phyloP scores from a whole-genome alignment of 2,113 vertebrate species.

The Mellivora capensis region DNA sequence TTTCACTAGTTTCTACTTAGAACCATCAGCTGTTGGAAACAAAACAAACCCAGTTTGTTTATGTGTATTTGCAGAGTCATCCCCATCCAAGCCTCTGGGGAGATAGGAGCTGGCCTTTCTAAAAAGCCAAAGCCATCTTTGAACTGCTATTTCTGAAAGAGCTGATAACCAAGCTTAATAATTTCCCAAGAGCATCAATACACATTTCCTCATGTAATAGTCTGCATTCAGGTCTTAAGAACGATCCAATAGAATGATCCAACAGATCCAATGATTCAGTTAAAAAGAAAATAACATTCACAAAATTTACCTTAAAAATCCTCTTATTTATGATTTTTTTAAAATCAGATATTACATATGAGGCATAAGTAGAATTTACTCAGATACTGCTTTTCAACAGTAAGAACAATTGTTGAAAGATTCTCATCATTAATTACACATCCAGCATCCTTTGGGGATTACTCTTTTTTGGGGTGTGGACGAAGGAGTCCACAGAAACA shows the following conservation, averaged over 20 bases:
- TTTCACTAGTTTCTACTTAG: background rate
- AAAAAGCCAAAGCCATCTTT: background rate
- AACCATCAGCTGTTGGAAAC: background rate
- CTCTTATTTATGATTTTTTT: background rate
- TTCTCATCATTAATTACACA: background rate
- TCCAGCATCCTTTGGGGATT: background rate
- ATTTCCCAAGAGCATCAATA: background rate
- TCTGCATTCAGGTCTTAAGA: background rate
- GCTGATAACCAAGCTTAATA: conserved; percentile 25
- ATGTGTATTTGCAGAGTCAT: conserved; percentile 54
- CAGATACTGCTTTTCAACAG: background rate
- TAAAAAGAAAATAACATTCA: conserved; percentile 3
- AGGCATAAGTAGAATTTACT: background rate
- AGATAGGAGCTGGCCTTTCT: background rate
- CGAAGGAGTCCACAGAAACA: background rate
- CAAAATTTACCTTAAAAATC: conserved; percentile 37
- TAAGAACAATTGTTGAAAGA: background rate
- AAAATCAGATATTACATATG: background rate
- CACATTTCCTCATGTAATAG: background rate
- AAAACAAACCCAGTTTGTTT: conserved; percentile 43
- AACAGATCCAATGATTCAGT: background rate
- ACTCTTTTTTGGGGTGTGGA: background rate
- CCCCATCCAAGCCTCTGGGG: background rate
- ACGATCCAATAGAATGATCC: background rate
- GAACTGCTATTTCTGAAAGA: conserved; percentile 28